A percentile compares a stretch with the other conserved stretches of the same genome.
Conservation (phyloP, 2,888 invertebrate genomes). For the Syrista parreyssii region DNA sequence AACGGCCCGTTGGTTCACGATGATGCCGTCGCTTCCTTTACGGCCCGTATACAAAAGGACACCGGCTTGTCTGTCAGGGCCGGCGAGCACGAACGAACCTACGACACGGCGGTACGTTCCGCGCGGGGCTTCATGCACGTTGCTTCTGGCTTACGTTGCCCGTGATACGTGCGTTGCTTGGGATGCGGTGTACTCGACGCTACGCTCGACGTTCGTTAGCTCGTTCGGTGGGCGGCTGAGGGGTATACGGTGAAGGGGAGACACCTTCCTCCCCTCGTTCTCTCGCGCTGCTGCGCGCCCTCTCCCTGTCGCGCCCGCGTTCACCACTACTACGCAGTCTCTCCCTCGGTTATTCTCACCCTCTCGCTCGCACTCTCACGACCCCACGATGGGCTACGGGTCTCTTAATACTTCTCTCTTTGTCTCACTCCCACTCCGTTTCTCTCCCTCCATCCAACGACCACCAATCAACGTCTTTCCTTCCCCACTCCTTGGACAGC, state of each 20-base stretch:
- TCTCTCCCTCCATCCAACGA: background rate
- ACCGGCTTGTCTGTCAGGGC: background rate
- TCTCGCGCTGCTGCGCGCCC: conserved; percentile 27
- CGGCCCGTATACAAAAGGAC: background rate
- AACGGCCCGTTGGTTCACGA: background rate
- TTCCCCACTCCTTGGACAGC: background rate
- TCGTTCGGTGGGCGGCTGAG: conserved; percentile 49
- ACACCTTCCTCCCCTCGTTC: conserved; percentile 14
- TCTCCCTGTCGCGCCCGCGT: conserved; percentile 13
- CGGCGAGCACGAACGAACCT: background rate
- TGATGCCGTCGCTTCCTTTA: background rate
- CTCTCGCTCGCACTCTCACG: conserved; percentile 25
- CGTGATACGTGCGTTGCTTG: conserved; percentile 42
- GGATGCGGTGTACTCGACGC: conserved; percentile 62
- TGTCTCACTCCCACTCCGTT: background rate
- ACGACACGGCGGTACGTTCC: conserved; percentile 9
- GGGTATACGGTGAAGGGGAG: conserved; percentile 34
- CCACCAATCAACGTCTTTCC: conserved; percentile 15
- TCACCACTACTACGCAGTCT: background rate
- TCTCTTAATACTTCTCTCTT: conserved; percentile 11
- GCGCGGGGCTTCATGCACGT: conserved; percentile 32
- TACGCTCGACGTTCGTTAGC: conserved; percentile 64
- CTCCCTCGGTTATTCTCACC: conserved; percentile 20
- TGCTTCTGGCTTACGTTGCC: conserved; percentile 8
- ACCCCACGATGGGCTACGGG: background rate